Percentiles rank a stretch among this genome's conserved stretches.
Conservation (phyloP, 92 coral and sea anemone genomes). For the Micromussa lordhowensis region DNA sequence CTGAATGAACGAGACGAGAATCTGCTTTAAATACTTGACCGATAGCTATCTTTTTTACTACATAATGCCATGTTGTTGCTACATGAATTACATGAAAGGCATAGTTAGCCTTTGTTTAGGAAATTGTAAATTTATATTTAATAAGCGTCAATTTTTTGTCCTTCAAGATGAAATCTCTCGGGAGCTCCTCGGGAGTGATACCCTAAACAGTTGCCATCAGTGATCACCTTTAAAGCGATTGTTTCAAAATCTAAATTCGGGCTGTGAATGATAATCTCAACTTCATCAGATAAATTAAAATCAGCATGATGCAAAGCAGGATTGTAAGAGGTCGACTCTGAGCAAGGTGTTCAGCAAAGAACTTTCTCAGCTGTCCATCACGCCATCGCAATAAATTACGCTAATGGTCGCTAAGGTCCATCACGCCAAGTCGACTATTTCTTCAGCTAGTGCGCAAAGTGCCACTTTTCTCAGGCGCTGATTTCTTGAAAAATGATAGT, state of each 20-base stretch:
- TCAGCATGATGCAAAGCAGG: neutral
- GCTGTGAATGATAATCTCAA: neutral
- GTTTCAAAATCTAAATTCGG: neutral
- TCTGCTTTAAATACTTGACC: neutral
- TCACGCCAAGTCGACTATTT: too few relatives aligned
- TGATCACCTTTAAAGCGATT: neutral
- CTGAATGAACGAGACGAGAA: neutral
- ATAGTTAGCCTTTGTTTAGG: conserved; percentile 3
- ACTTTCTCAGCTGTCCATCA: neutral
- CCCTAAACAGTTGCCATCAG: neutral
- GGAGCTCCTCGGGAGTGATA: neutral
- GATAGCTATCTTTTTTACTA: too few relatives aligned
- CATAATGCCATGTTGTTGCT: too few relatives aligned
- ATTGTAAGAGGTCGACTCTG: neutral
- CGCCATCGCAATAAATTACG: too few relatives aligned
- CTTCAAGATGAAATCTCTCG: neutral
- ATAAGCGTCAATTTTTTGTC: neutral
- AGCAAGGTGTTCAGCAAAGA: neutral
- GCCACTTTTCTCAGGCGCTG: too few relatives aligned
- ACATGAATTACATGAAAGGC: neutral
- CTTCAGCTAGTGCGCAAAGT: too few relatives aligned
- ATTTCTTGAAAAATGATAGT: too few relatives aligned
- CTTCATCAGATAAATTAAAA: neutral
- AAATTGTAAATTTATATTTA: neutral
- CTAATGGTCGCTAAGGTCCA: too few relatives aligned